These are phyloP conservation scores for Scaptomyza tumidula DNA, from an alignment of 2,888 invertebrate genomes.

Conservation along the genomic window DNA sequence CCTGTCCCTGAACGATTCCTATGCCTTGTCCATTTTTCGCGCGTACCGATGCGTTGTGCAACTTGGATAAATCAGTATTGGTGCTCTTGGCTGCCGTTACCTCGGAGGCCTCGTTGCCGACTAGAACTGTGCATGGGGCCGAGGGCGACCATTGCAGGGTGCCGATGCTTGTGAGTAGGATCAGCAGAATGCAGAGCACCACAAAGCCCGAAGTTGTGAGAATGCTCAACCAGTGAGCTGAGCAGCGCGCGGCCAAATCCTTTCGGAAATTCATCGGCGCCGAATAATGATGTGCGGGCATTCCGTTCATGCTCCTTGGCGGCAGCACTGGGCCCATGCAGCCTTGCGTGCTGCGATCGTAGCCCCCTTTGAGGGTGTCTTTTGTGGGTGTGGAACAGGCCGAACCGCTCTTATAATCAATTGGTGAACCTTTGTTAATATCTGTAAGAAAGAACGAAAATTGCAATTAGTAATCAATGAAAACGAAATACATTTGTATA, in stretches of 20 bases:
- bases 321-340: conserved; percentile 90
- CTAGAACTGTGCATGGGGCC: conserved; percentile 93
- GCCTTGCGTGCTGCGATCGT: conserved; percentile 87
- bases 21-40: conserved; percentile 85
- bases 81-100: conserved; percentile 89
- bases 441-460: conserved; percentile 86
- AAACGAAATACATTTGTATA: conserved; percentile 1
- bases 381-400: conserved; percentile 95
- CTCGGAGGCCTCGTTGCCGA: conserved; percentile 91
- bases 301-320: conserved; percentile 87
- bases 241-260: conserved; percentile 93
- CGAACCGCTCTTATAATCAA: conserved; percentile 94
- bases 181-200: conserved; percentile 92
- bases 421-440: conserved; percentile 94
- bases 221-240: conserved; percentile 96
- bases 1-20: conserved; percentile 84
- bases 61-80: conserved; percentile 89
- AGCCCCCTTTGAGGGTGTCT: conserved; percentile 87
- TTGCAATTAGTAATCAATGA: conserved; percentile 31
- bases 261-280: conserved; percentile 94
- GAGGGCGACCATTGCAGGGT: conserved; percentile 93
- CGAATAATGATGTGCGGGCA: conserved; percentile 90
- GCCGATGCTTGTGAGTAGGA: conserved; percentile 94
- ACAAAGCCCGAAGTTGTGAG: conserved; percentile 93
- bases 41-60: conserved; percentile 88